Base-by-base conservation (phyloP, 2,888 invertebrate genomes). In the Parnassius orleans region DNA sequence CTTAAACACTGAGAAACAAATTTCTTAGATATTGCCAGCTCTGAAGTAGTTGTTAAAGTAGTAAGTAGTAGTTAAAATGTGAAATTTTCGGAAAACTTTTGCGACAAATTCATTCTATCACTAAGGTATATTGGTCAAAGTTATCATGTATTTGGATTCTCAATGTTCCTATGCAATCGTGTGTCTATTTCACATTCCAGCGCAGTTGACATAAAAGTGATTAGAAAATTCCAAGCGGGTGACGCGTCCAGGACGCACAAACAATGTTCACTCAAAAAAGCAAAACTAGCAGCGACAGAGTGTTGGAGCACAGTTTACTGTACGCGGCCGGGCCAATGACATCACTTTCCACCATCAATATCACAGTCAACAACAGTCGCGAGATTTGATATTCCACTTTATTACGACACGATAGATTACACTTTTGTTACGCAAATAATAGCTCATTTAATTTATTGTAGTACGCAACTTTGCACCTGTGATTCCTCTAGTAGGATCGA, bases 241-340 rank as follows among this genome's bases (percentile, higher is more conserved):
- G 85, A 86, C 86, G 86, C 81, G 69, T 80, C 80, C 77, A 83
- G 86, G 86, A 86, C 84, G 84, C 82, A 78, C 62, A 59, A 56
- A 65, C 77, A 80, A 80, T 81, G 85, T 86, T 83, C 84, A 78
- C 78, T 84, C 81, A 78, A 86, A 87, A 62, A 87, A 86, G 84
- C 87, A 87, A 87, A 87, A 87, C 87, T 86, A 82, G 81, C 84
- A 80, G 81, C 80, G 82, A 83, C 84, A 83, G 61, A 83, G 61
- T 80, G 77, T 78, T 33, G 77, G 76, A 80, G 76, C 81, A 61
- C 63, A 69, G 84, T 80, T 81, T 82, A 76, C 79, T 77, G 77
- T 79, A 75, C 81, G 78, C 76, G 76, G 78, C 73, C 81, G 80
- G 87, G 87, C 85, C 87, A 87, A 86, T 87, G 87, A 87, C 87